A percentile compares a stretch with the other conserved stretches of the same genome.
These are phyloP conservation scores for Rhinella marina DNA, from an alignment of 2,797 vertebrate genomes.

Conservation along the genomic window DNA sequence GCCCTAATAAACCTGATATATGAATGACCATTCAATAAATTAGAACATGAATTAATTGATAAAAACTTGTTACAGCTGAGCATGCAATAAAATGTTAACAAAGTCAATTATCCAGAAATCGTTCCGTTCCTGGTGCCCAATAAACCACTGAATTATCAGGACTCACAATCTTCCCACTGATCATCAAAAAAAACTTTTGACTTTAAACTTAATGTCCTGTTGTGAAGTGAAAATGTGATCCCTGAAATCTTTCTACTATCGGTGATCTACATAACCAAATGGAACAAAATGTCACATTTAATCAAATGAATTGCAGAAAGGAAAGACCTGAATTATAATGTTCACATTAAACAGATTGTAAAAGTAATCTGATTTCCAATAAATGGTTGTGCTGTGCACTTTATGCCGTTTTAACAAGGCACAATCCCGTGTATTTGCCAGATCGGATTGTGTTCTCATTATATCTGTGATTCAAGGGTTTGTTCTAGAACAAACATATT, in stretches of 20 bases:
- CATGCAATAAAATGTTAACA: not conserved
- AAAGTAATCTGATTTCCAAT: constrained; percentile 17
- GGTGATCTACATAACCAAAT: not conserved
- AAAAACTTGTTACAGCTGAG: not conserved
- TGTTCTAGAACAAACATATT: not conserved
- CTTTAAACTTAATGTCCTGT: not conserved
- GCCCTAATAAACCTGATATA: too few relatives aligned
- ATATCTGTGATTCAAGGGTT: not conserved
- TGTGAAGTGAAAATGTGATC: constrained; percentile 12
- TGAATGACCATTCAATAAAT: too few relatives aligned
- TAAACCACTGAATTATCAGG: not conserved
- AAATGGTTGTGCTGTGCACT: constrained; percentile 3
- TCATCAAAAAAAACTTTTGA: not conserved
- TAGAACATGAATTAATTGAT: not conserved
- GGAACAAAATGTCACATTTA: not conserved
- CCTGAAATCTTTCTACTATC: not conserved
- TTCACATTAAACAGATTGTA: constrained; percentile 19
- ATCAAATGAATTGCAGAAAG: not conserved
- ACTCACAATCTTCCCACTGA: not conserved
- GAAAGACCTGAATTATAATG: constrained; percentile 8
- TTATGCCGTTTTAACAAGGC: constrained; percentile 6
- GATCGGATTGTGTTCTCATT: not conserved
- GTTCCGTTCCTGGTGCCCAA: not conserved
- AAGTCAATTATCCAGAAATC: not conserved
- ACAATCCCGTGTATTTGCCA: not conserved